phyloP scores from a whole-genome alignment of 2,888 invertebrate genomes.

The Gandaritis pyraliata region DNA sequence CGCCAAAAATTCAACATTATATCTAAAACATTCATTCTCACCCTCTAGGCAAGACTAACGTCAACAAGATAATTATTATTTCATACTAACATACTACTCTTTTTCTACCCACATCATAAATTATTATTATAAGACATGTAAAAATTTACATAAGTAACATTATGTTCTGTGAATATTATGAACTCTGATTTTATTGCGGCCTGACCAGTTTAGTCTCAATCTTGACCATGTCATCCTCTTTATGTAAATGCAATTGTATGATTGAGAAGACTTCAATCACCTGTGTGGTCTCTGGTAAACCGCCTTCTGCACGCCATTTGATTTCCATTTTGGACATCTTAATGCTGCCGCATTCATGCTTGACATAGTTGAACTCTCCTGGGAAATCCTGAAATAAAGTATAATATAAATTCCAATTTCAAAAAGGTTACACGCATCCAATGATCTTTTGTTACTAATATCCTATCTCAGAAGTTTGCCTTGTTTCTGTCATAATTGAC shows the following conservation, averaged over 20 bases:
- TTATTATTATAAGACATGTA: not conserved
- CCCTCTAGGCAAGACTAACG: slow-evolving; percentile 10
- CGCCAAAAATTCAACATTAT: slow-evolving; percentile 29
- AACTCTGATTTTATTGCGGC: slow-evolving; percentile 47
- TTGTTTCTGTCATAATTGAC: too few species aligned
- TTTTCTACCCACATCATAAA: slow-evolving; percentile 4
- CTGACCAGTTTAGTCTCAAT: slow-evolving; percentile 74
- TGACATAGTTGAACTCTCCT: slow-evolving; percentile 69
- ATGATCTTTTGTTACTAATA: too few species aligned
- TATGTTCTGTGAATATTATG: not conserved
- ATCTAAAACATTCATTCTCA: slow-evolving; percentile 23
- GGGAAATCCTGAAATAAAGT: slow-evolving; percentile 69
- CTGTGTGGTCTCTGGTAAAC: slow-evolving; percentile 59
- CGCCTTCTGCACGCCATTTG: slow-evolving; percentile 60
- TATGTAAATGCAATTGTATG: slow-evolving; percentile 67
- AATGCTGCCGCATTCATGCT: slow-evolving; percentile 66
- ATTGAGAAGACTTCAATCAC: slow-evolving; percentile 74
- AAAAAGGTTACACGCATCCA: too few species aligned
- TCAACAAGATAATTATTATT: slow-evolving; percentile 8
- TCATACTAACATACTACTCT: not conserved
- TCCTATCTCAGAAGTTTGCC: too few species aligned
- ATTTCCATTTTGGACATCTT: slow-evolving; percentile 75
- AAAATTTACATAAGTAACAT: not conserved
- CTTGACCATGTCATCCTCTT: slow-evolving; percentile 73
- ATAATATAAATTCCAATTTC: too few species aligned